Conservation (phyloP, 1,140 invertebrate genomes). For the Aporrectodea caliginosa region DNA sequence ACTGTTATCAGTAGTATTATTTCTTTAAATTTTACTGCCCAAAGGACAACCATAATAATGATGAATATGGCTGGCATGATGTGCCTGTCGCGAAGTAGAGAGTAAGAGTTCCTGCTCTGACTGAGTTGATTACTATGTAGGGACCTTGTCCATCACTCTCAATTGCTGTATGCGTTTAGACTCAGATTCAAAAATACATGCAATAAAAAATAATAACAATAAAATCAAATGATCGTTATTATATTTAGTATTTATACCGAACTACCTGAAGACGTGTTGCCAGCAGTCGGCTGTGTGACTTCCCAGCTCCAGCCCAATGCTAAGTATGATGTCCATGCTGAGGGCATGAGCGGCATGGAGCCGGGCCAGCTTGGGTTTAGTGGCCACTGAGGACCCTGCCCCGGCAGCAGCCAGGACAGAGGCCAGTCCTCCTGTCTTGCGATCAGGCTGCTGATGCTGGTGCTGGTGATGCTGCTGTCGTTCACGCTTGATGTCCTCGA, state of each 20-base stretch:
- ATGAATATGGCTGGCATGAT: too few species aligned
- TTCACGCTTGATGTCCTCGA: constrained; percentile 40
- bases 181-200: too few species aligned
- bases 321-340: constrained; percentile 80
- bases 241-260: neutral
- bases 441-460: constrained; percentile 33
- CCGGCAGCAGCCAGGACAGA: constrained; percentile 17
- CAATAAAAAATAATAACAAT: neutral
- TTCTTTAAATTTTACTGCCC: too few species aligned
- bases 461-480: constrained; percentile 34
- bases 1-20: too few species aligned
- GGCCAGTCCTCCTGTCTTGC: constrained; percentile 7
- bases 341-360: constrained; percentile 75
- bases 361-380: constrained; percentile 45
- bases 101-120: too few species aligned
- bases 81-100: too few species aligned
- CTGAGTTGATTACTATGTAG: too few species aligned
- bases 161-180: too few species aligned
- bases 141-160: too few species aligned
- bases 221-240: neutral
- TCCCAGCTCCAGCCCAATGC: constrained; percentile 78
- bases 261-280: constrained; percentile 83
- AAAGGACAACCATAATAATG: too few species aligned
- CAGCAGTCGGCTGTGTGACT: constrained; percentile 87
- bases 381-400: constrained; percentile 39